These are phyloP conservation scores for Chinchilla lanigera DNA, from an alignment of 2,113 vertebrate genomes.

Conservation along the genomic window DNA sequence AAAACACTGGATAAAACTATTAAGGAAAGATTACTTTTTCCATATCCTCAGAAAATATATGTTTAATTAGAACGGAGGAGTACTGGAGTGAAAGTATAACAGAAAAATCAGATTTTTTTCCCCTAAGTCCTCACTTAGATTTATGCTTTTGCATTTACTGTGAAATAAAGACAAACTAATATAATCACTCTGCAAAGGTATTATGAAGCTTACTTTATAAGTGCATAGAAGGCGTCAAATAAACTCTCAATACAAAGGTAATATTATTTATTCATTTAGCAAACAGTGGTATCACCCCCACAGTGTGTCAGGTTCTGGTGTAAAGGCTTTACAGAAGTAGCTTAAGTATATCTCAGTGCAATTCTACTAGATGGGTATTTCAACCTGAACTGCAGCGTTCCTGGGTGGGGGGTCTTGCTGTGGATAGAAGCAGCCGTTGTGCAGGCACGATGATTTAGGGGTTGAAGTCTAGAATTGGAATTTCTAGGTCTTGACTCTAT, in stretches of 20 bases:
- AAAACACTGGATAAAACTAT: background rate
- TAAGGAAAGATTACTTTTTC: background rate
- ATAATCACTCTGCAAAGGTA: background rate
- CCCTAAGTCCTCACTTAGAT: background rate
- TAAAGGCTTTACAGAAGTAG: conserved; percentile 22
- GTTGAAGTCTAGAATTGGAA: background rate
- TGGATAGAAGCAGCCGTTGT: background rate
- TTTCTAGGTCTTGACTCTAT: background rate
- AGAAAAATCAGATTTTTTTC: background rate
- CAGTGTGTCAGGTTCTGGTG: background rate
- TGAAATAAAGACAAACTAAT: conserved; percentile 61
- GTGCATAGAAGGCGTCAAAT: background rate
- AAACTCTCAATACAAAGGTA: conserved; percentile 49
- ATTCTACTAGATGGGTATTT: background rate
- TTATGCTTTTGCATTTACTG: background rate
- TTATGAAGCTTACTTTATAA: conserved; percentile 35
- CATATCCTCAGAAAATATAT: background rate
- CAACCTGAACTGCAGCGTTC: background rate
- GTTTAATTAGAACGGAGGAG: background rate
- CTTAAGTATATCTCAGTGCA: conserved; percentile 1
- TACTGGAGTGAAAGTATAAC: background rate
- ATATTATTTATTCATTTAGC: conserved; percentile 55
- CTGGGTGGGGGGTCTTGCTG: background rate
- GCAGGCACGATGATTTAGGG: background rate
- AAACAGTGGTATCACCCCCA: background rate